Conservation (phyloP, 2,888 invertebrate genomes). For the Cryptocephalus moraei region DNA sequence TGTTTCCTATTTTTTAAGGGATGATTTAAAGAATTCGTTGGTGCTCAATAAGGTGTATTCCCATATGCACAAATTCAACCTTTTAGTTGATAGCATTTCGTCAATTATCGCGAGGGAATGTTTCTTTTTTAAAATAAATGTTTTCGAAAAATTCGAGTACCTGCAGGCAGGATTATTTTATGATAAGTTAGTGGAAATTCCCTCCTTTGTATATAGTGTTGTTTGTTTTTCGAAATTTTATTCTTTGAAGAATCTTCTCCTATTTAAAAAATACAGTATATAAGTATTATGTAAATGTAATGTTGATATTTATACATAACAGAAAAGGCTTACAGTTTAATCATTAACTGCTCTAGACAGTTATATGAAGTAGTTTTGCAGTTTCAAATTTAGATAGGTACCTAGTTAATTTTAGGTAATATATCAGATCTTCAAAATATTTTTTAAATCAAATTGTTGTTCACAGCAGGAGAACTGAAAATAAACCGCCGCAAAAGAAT, state of each 20-base stretch:
- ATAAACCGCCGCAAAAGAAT: no score
- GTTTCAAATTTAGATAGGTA: conserved; percentile 23
- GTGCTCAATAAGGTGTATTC: conserved; percentile 31
- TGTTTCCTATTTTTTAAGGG: conserved; percentile 6
- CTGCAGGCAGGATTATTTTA: conserved; percentile 30
- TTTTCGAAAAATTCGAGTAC: conserved; percentile 22
- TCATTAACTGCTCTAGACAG: conserved; percentile 14
- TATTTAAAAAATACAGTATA: conserved; percentile 14
- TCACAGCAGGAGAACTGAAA: conserved; percentile 3
- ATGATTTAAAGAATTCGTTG: conserved; percentile 23
- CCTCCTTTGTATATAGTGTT: conserved; percentile 36
- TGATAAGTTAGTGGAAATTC: conserved; percentile 22
- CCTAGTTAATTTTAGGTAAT: conserved; percentile 12
- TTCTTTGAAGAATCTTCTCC: conserved; percentile 29
- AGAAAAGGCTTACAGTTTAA: conserved; percentile 18
- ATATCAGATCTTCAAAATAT: conserved; percentile 21
- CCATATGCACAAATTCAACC: conserved; percentile 23
- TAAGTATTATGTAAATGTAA: conserved; percentile 29
- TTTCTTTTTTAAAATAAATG: conserved; percentile 13
- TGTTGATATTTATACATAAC: conserved; percentile 28
- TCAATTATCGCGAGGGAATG: conserved; percentile 25
- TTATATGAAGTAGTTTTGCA: conserved; percentile 20
- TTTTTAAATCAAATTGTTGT: conserved; percentile 20
- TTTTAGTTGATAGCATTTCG: conserved; percentile 18
- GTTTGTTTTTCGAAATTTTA: conserved; percentile 34